Base-by-base conservation (phyloP, 1,140 invertebrate genomes). In the Drosophila malerkotliana region DNA sequence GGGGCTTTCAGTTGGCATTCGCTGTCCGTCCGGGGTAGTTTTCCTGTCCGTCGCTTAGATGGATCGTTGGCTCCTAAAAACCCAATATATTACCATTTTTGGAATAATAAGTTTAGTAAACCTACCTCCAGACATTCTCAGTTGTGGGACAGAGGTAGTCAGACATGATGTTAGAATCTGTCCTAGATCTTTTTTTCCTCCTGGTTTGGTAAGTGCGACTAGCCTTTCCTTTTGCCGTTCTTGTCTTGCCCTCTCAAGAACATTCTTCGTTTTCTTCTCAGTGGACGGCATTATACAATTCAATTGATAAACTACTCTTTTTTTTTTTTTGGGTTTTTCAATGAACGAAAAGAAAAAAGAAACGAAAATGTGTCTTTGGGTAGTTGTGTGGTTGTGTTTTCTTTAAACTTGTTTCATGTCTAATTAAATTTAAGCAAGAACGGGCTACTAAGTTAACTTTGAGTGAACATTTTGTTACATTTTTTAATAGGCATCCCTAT, bases 21-120 rank as follows among this genome's bases (percentile, higher is more conserved):
- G 37, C 83, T 87, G 45, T 87, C 75, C 3, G 82, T 82, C 9
- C 78, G 83, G 0, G 81, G 78, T 15, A 79, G 6, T 47, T 54
- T 77, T 6, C 67, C 73, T 0, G 55, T 60, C n/a, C 55, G 30
- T 0, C 84, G 79, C 15, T 62, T 68, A 2, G 68, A 72, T 4
- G 83, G 84, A 77, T 83, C 69, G 26, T 89, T 88, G 5, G 60
- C 68, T 32, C 83, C 83, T 88, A 3, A 1, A 32, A 24, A 26
- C 24, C 4, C 1, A 1, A 28, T 6, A 34, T 18, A 18, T 4
- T 5, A 37, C 1, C 12, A 10, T 18, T 32, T 10, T 0, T 2
- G 21, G 14, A 15, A 15, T 7, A 1, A n/a, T 49, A n/a, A 15
- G 0, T 0, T 15, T 5, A 30, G n/a, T 28, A 18, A 2, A 55